Evolutionary conservation across 37 sponge, comb jelly and placozoan species (phyloP), one percentile per base, ranked within the genome.

Genomic region (Chondrosia reniformis): DNA sequence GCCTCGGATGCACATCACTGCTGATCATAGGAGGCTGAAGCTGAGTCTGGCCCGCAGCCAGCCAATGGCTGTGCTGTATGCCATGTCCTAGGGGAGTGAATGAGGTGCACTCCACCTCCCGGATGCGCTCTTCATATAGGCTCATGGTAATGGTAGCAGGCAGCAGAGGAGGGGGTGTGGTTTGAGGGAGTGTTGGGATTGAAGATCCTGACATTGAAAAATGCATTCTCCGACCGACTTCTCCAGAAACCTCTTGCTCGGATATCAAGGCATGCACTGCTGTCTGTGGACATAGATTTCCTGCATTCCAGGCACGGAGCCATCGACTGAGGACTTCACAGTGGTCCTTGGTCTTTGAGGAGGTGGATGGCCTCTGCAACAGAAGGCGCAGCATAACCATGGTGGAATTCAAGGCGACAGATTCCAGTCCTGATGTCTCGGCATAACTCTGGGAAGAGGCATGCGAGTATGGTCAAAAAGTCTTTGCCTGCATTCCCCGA

Each of bases 81-180:
- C n/a, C n/a, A n/a, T n/a, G n/a, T n/a, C n/a, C n/a, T n/a, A 59
- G 61, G n/a, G 61, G 61, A 30, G 61, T 59, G 61, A 59, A 59
- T 30, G 17, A 7, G 4, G 4, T 30, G 28, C 28, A 6, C 61
- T 59, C 61, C 9, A 59, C 61, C 8, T 59, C 61, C n/a, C 61
- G n/a, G 22, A 59, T 13, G 6, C 61, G n/a, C 28, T 59, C 17
- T 6, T 13, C 61, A 13, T 59, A 59, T n/a, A n/a, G n/a, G n/a
- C 58, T 56, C 58, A 56, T 56, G 58, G 58, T 28, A 28, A 6
- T 28, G 58, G 27, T 56, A 56, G 58, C 27, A 28, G 58, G 58
- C 58, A 56, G 58, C 58, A 56, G 27, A 56, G 58, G 58, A 8
- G n/a, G 58, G 58, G 58, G 58, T 56, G 58, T 56, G 58, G 8